These are phyloP conservation scores for Rhogogaster chlorosoma DNA, from an alignment of 2,888 invertebrate genomes.

Conservation along the genomic window DNA sequence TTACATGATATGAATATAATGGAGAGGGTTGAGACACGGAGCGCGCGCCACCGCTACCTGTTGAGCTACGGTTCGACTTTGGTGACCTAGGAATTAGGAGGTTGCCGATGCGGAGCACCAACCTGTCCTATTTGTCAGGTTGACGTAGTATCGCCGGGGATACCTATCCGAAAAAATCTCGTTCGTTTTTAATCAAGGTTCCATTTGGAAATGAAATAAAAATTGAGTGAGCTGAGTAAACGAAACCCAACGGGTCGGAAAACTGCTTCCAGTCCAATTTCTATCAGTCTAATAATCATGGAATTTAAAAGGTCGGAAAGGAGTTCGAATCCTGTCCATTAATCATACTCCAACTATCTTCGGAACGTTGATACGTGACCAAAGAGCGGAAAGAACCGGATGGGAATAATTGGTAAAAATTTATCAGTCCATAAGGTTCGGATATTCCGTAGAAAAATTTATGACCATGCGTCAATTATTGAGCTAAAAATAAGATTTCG, in stretches of 20 bases:
- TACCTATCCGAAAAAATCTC: background rate
- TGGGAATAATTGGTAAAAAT: background rate
- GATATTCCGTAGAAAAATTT: background rate
- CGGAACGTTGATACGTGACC: background rate
- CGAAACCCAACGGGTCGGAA: background rate
- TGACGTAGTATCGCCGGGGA: background rate
- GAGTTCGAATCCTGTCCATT: background rate
- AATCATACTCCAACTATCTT: background rate
- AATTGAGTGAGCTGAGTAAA: background rate
- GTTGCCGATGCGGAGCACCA: background rate
- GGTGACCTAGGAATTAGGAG: slow-evolving; percentile 68
- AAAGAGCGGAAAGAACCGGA: background rate
- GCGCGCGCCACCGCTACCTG: slow-evolving; percentile 73
- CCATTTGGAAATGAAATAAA: background rate
- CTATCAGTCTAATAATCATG: background rate
- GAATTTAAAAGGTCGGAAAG: background rate
- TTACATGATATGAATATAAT: slow-evolving; percentile 78
- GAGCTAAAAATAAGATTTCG: background rate
- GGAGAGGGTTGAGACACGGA: slow-evolving; percentile 70
- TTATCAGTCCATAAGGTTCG: background rate
- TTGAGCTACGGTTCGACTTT: slow-evolving; percentile 73
- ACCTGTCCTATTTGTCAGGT: slow-evolving; percentile 32
- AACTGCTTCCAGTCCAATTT: background rate
- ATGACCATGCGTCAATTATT: background rate
- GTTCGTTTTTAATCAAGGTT: background rate